Evolutionary conservation across 2,888 invertebrate species (phyloP).

Genomic region (Colletes collaris): DNA sequence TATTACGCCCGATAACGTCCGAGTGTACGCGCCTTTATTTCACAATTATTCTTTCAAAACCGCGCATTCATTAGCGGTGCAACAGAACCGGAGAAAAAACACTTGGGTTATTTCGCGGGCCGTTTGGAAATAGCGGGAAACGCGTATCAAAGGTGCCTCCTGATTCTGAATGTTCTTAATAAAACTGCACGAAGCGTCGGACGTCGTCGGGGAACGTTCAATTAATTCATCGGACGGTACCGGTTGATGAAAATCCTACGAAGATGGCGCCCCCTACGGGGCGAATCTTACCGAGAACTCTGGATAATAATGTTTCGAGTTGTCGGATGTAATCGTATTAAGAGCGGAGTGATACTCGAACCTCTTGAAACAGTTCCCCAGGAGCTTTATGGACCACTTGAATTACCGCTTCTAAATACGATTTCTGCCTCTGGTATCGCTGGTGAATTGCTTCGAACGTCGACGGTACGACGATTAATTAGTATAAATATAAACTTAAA

Average conservation of each 20-base stretch:
- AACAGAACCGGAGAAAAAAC: constrained; percentile 10
- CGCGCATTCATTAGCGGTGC: constrained; percentile 30
- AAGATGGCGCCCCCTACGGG: not conserved
- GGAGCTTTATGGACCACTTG: constrained; percentile 6
- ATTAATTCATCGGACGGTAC: not conserved
- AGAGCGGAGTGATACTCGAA: not conserved
- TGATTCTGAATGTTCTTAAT: not conserved
- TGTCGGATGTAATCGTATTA: constrained; percentile 26
- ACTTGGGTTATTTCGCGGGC: not conserved
- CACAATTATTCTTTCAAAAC: constrained; percentile 25
- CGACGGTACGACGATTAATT: not conserved
- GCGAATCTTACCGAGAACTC: not conserved
- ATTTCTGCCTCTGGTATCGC: not conserved
- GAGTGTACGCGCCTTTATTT: constrained; percentile 36
- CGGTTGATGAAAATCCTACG: not conserved
- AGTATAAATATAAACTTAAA: too few relatives aligned
- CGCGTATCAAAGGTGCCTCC: not conserved
- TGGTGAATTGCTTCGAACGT: constrained; percentile 1
- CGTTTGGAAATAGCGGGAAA: constrained; percentile 9
- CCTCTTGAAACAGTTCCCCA: constrained; percentile 6
- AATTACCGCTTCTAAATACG: constrained; percentile 9
- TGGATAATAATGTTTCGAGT: constrained; percentile 16
- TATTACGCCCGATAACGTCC: constrained; percentile 31
- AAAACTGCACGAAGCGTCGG: not conserved
- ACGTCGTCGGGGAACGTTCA: constrained; percentile 10